Conservation (phyloP, 2,888 invertebrate species). For the Drosophila basisetae region DNA sequence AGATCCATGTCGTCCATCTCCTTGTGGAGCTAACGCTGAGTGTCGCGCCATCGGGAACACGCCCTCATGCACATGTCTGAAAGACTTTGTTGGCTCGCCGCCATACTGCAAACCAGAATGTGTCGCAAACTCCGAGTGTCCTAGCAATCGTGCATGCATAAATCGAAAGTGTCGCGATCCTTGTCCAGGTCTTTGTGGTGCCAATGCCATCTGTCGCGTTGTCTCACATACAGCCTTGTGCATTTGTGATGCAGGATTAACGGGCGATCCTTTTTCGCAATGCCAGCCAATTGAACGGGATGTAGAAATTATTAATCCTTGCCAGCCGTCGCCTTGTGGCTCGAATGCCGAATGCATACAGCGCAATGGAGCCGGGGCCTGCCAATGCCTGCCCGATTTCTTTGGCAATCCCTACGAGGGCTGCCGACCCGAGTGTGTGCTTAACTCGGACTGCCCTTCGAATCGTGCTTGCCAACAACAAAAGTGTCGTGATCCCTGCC, state of each 20-base stretch:
- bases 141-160: conserved; percentile 89
- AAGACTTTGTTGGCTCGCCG: conserved; percentile 90
- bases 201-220: conserved; percentile 90
- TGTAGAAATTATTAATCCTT: conserved; percentile 87
- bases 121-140: conserved; percentile 90
- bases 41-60: conserved; percentile 88
- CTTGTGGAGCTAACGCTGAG: conserved; percentile 91
- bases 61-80: conserved; percentile 90
- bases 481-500: conserved; percentile 91
- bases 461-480: conserved; percentile 90
- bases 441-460: conserved; percentile 90
- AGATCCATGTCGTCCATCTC: conserved; percentile 89
- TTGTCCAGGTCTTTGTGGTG: conserved; percentile 90
- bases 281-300: conserved; percentile 86
- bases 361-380: conserved; percentile 89
- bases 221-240: conserved; percentile 91
- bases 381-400: conserved; percentile 89
- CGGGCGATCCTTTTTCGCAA: conserved; percentile 90
- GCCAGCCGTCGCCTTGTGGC: conserved; percentile 90
- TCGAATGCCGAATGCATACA: conserved; percentile 90
- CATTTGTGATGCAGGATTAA: conserved; percentile 88
- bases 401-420: conserved; percentile 92
- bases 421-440: conserved; percentile 91
- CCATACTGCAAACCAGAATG: conserved; percentile 92
- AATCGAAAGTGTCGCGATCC: conserved; percentile 91